Evolutionary conservation across 1,140 invertebrate genomes (phyloP), one percentile per base, ranked within the genome.

Genomic region (Steinernema feltiae): DNA sequence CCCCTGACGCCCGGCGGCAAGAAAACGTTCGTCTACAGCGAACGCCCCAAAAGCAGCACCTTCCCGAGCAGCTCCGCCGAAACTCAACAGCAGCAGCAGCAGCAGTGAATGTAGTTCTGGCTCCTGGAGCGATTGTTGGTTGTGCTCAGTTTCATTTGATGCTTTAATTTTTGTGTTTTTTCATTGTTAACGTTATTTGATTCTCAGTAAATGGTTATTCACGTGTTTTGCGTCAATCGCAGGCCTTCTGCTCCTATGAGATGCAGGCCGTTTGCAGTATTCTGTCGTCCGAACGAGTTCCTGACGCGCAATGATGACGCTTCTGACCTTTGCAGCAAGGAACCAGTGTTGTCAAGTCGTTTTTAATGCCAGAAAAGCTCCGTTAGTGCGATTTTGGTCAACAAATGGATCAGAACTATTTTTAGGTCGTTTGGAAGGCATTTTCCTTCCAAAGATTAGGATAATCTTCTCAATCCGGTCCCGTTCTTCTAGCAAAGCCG

Each of bases 171-270:
- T 46, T 46, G 7, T 46, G 7, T 46, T 46, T n/a, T 46, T 46
- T 46, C 41, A 46, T 46, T 46, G 7, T 46, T 46, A 46, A 46
- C 41, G 7, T 46, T n/a, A 46, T 7, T n/a, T n/a, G 7, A 12
- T 7, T 46, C n/a, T n/a, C n/a, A n/a, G n/a, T n/a, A n/a, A n/a
- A n/a, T n/a, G n/a, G n/a, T n/a, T n/a, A 86, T 85, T 84, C 85
- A 86, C 73, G 46, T 85, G 32, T 86, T 86, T 46, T 85, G 83
- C 30, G 74, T 84, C n/a, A 85, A 81, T 84, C n/a, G 84, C 83
- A 24, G 84, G 86, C 79, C 76, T 85, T 3, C 71, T 85, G 17
- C 72, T 85, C 21, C 86, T 84, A 73, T 82, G 84, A 85, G 35
- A 48, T 1, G 3, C 71, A 29, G 31, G 72, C 17, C 71, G 21